Conservation (phyloP, 2,797 vertebrate species). For the Sarcoramphus papa region DNA sequence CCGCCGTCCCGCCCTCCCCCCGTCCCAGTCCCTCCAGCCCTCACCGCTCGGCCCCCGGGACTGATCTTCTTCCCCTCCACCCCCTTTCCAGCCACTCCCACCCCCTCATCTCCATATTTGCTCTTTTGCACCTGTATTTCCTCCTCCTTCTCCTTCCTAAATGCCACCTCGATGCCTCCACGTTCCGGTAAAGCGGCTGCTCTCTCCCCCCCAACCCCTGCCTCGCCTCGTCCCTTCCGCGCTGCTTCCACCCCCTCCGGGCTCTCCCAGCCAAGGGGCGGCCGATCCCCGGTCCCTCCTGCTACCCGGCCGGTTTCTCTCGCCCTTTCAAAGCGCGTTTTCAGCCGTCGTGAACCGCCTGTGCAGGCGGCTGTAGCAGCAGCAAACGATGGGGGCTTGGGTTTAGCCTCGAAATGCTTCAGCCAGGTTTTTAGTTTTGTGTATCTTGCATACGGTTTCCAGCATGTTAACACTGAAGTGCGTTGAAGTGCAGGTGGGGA, state of each 20-base stretch:
- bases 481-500: background rate
- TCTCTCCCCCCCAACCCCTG: background rate
- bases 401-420: background rate
- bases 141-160: background rate
- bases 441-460: accelerated
- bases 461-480: background rate
- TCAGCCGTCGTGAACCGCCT: background rate
- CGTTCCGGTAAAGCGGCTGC: background rate
- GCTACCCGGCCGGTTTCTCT: background rate
- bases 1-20: accelerated
- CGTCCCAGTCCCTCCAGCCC: too few species aligned
- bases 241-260: background rate
- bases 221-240: background rate
- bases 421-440: background rate
- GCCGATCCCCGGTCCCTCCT: accelerated
- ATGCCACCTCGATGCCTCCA: background rate
- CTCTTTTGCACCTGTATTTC: background rate
- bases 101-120: background rate
- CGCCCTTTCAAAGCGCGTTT: background rate
- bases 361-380: background rate
- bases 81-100: background rate
- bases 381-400: background rate
- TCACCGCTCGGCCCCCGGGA: accelerated
- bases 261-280: background rate
- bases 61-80: background rate